Percentiles rank a stretch among this genome's conserved stretches.
These are phyloP conservation scores for Sphyrna mokarran DNA, from an alignment of 2,113 vertebrate genomes.

Conservation along the genomic window DNA sequence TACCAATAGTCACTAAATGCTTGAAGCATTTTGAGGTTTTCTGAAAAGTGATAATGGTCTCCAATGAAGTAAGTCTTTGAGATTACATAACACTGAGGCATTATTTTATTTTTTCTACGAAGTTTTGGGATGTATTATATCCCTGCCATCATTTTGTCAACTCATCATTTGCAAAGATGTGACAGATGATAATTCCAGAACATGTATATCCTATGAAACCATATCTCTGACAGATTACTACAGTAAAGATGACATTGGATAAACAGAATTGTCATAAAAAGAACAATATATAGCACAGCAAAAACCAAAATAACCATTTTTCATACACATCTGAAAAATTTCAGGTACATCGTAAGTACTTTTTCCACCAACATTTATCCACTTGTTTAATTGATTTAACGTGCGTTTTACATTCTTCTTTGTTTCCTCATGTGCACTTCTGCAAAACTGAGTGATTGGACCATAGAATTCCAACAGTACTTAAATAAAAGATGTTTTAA, in stretches of 20 bases:
- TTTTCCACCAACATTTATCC: background rate
- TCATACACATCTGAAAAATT: background rate
- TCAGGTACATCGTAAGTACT: background rate
- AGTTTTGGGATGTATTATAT: background rate
- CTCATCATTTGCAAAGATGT: background rate
- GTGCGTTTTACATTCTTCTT: background rate
- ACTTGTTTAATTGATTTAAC: background rate
- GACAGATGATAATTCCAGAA: constrained; percentile 2
- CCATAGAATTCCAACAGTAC: background rate
- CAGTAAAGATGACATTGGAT: background rate
- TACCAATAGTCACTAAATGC: background rate
- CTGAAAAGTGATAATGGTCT: background rate
- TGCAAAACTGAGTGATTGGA: background rate
- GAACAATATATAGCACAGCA: background rate
- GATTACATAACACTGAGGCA: background rate
- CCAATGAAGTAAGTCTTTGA: background rate
- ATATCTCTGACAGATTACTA: background rate
- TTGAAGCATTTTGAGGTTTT: background rate
- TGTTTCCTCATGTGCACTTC: background rate
- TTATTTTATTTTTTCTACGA: background rate
- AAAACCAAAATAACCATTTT: background rate
- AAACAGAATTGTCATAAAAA: background rate
- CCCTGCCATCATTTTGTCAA: background rate
- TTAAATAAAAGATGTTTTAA: background rate
- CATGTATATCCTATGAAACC: background rate